These are phyloP conservation scores for Cynopterus brachyotis DNA, from an alignment of 2,113 vertebrate genomes.

Conservation along the genomic window DNA sequence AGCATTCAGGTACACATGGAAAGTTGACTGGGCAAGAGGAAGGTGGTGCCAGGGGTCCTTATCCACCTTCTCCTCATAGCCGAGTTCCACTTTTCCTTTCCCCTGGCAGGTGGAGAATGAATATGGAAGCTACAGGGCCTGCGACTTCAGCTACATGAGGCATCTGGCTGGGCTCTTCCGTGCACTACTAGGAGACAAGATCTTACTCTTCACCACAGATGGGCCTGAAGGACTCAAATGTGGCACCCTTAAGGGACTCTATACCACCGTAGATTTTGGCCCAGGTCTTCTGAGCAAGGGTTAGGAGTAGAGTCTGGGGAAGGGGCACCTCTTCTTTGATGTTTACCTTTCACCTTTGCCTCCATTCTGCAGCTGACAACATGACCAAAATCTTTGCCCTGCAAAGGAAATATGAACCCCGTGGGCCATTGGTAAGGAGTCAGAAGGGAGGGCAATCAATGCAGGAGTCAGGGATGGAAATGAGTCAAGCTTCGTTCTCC, in stretches of 20 bases:
- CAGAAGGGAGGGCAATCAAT: not conserved
- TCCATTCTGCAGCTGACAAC: conserved; percentile 86
- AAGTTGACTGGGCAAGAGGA: not conserved
- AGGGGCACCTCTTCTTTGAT: not conserved
- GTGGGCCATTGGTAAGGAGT: conserved; percentile 91
- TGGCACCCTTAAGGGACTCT: conserved; percentile 91
- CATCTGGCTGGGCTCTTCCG: conserved; percentile 89
- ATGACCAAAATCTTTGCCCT: conserved; percentile 86
- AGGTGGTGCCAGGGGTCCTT: not conserved
- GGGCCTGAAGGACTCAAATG: conserved; percentile 87
- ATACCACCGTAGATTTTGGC: conserved; percentile 95
- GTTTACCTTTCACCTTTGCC: not conserved
- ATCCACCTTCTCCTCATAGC: not conserved
- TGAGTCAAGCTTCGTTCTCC: not conserved
- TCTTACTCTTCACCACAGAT: conserved; percentile 95
- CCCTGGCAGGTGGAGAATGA: conserved; percentile 93
- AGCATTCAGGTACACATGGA: conserved; percentile 90
- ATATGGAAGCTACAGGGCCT: conserved; percentile 94
- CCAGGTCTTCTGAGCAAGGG: conserved; percentile 85
- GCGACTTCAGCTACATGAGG: conserved; percentile 91
- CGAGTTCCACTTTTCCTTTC: not conserved
- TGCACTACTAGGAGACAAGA: conserved; percentile 87
- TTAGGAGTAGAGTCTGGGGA: conserved; percentile 7
- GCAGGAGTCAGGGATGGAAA: not conserved
- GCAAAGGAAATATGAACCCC: conserved; percentile 89